Base-by-base conservation (phyloP, 2,797 vertebrate genomes). In the Rhinoraja longicauda region DNA sequence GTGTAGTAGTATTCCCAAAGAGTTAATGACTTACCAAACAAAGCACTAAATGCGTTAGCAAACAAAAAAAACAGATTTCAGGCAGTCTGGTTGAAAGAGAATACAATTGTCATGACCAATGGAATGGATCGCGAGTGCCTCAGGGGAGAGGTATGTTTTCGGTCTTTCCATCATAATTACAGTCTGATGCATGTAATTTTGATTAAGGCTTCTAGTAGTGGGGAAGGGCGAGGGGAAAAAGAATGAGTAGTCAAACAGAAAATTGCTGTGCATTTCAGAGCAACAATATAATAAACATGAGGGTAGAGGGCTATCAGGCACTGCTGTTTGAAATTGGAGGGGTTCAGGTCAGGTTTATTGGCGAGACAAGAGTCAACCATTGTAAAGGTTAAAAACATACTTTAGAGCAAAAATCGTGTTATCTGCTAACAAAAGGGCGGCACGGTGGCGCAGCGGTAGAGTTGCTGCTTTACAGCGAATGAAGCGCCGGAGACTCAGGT, bases 1-100 rank as follows among this genome's bases (percentile, higher is more conserved):
- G 84, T 93, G n/a, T 79, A 62, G 57, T 92, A 70, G 0, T 17
- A 93, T 86, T 75, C 10, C 0, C 93, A 93, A 81, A 79, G 75
- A 8, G 59, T 75, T 24, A 86, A 17, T 0, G 13, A 8, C 6
- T 36, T 1, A 26, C 21, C 8, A n/a, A 86, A 13, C 15, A 88
- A 67, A n/a, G 32, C 8, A 36, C 59, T 24, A 62, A 10, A 70
- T 24, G 76, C 21, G 36, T 88, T 36, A 17, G 4, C n/a, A 21
- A 64, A 84, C 57, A 86, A 86, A 62, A 7, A 62, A 15, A 57
- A 5, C 3, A 84, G 81, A 10, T n/a, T 59, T 26, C 81, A 86
- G 5, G 32, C 13, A 72, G 21, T 86, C 13, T 88, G 59, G 4
- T 32, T 88, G 57, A 88, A 32, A 36, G 81, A 32, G 21, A 19